Conservation (phyloP, 2,888 invertebrate genomes). For the Acrobasis consociella region DNA sequence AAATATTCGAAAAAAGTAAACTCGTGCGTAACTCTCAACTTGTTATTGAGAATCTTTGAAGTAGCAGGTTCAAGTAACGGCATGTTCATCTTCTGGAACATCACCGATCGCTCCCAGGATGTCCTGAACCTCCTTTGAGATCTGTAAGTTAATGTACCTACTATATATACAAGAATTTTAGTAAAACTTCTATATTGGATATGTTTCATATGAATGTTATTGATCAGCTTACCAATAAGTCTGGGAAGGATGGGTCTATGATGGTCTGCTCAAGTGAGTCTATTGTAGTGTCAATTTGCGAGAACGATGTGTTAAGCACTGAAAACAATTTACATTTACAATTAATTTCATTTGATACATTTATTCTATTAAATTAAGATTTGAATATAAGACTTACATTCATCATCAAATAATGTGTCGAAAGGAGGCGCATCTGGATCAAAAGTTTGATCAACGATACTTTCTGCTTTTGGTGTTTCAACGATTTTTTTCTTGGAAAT, state of each 20-base stretch:
- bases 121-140: constrained; percentile 44
- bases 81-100: constrained; percentile 22
- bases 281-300: constrained; percentile 45
- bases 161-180: not conserved
- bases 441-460: constrained; percentile 4
- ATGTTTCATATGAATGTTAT: not conserved
- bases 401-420: constrained; percentile 45
- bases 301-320: constrained; percentile 40
- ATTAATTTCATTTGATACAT: not conserved
- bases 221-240: constrained; percentile 47
- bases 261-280: constrained; percentile 38
- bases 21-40: not conserved
- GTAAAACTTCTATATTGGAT: not conserved
- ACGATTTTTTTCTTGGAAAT: constrained; percentile 41
- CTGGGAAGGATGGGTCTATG: constrained; percentile 43
- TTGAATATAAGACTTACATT: constrained; percentile 38
- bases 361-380: not conserved
- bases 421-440: constrained; percentile 32
- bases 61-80: constrained; percentile 17
- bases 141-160: constrained; percentile 39
- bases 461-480: constrained; percentile 22
- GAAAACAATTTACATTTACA: constrained; percentile 34
- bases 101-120: constrained; percentile 44
- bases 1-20: not conserved
- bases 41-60: constrained; percentile 18